Conservation (phyloP, 2,113 vertebrate species). For the Acrocephalus kingi region DNA sequence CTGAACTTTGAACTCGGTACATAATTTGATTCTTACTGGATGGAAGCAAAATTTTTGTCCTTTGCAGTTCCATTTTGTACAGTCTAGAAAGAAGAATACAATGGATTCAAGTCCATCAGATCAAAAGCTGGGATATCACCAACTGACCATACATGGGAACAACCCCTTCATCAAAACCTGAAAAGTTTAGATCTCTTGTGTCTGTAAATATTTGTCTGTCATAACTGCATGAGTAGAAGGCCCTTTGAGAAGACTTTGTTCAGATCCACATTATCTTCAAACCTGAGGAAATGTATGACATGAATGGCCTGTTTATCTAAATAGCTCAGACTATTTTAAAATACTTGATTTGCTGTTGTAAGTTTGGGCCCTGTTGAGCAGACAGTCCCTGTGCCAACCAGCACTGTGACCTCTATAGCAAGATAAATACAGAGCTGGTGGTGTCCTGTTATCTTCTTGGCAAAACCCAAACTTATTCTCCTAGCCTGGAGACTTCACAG, state of each 20-base stretch:
- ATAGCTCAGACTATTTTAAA: neutral
- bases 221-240: neutral
- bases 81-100: neutral
- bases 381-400: neutral
- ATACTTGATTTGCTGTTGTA: neutral
- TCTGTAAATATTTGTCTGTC: neutral
- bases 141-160: neutral
- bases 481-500: neutral
- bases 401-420: neutral
- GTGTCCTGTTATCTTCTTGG: neutral
- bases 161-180: neutral
- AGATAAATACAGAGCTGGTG: neutral
- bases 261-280: neutral
- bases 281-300: neutral
- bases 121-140: neutral
- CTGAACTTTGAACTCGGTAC: fast-evolving
- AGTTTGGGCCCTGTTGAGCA: neutral
- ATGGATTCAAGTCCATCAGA: neutral
- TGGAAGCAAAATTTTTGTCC: neutral
- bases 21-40: neutral
- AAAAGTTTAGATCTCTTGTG: neutral
- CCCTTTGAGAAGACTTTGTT: neutral
- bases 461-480: neutral
- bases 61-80: neutral
- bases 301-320: neutral